Evolutionary conservation across 2,113 vertebrate species (phyloP).

Genomic region (Pteronura brasiliensis): DNA sequence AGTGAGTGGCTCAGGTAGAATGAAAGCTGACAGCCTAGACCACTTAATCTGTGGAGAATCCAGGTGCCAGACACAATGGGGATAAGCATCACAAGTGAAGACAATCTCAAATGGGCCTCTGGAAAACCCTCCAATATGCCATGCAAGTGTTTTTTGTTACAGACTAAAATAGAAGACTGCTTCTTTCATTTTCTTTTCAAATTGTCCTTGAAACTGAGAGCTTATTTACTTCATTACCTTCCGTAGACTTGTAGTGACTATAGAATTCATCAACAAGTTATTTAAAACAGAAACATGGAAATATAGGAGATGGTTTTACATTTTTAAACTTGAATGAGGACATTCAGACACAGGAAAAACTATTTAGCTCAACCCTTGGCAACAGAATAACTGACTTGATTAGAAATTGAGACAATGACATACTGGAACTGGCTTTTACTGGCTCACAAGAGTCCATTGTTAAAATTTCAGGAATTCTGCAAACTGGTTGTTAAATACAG

Average conservation of each 20-base stretch:
- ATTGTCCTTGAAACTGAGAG: constrained; percentile 50
- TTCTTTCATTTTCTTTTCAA: constrained; percentile 67
- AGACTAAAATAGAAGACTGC: constrained; percentile 61
- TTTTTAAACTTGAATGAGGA: background rate
- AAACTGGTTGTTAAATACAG: background rate
- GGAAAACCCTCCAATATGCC: constrained; percentile 26
- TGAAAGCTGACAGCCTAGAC: constrained; percentile 47
- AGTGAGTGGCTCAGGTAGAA: constrained; percentile 49
- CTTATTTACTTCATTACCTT: constrained; percentile 12
- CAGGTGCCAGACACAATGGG: constrained; percentile 26
- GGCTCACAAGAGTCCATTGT: background rate
- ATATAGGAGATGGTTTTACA: background rate
- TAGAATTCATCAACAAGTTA: background rate
- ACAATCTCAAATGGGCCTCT: background rate
- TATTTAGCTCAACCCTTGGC: background rate
- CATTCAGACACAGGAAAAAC: background rate
- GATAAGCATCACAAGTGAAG: background rate
- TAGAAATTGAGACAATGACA: background rate
- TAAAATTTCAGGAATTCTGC: background rate
- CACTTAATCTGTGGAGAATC: constrained; percentile 51
- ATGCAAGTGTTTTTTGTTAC: constrained; percentile 30
- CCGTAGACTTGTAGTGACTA: background rate
- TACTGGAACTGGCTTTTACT: background rate
- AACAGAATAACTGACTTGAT: background rate
- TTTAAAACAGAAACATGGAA: background rate